phyloP scores from a whole-genome alignment of 2,888 invertebrate genomes.

The Carabus problematicus region DNA sequence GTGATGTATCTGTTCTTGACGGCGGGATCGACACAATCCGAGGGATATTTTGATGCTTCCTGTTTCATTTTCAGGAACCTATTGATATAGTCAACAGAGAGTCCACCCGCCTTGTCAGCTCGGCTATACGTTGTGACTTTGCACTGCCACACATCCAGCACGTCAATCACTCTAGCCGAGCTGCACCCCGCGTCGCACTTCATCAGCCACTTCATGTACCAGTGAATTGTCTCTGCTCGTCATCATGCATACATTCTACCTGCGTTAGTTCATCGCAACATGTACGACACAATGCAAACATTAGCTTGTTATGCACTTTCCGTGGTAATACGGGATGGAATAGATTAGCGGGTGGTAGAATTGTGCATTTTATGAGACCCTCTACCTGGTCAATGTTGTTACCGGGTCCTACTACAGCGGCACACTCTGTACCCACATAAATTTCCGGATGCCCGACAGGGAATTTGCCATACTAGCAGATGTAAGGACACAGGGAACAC shows the following conservation, averaged over 20 bases:
- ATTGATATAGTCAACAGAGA: too few species aligned
- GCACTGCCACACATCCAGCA: too few species aligned
- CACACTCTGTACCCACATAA: conserved; percentile 42
- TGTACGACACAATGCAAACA: conserved; percentile 46
- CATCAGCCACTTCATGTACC: too few species aligned
- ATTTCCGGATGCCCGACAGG: conserved; percentile 47
- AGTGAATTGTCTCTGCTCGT: background rate
- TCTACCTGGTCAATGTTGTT: conserved; percentile 2
- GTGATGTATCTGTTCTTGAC: too few species aligned
- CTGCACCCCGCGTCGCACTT: too few species aligned
- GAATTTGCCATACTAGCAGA: conserved; percentile 47
- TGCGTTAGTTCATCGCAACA: conserved; percentile 30
- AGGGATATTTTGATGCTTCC: too few species aligned
- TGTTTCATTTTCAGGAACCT: too few species aligned
- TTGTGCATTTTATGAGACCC: conserved; percentile 14
- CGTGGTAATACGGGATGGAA: conserved; percentile 49
- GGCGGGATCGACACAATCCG: too few species aligned
- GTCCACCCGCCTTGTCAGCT: too few species aligned
- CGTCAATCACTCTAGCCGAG: too few species aligned
- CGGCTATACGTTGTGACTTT: too few species aligned
- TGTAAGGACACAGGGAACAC: conserved; percentile 48
- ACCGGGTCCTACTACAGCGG: conserved; percentile 6
- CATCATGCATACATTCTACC: background rate
- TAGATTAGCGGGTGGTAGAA: conserved; percentile 44
- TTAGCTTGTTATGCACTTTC: conserved; percentile 18